Evolutionary conservation across 2,797 vertebrate species (phyloP).

Genomic region (Orientallactaga sibirica): DNA sequence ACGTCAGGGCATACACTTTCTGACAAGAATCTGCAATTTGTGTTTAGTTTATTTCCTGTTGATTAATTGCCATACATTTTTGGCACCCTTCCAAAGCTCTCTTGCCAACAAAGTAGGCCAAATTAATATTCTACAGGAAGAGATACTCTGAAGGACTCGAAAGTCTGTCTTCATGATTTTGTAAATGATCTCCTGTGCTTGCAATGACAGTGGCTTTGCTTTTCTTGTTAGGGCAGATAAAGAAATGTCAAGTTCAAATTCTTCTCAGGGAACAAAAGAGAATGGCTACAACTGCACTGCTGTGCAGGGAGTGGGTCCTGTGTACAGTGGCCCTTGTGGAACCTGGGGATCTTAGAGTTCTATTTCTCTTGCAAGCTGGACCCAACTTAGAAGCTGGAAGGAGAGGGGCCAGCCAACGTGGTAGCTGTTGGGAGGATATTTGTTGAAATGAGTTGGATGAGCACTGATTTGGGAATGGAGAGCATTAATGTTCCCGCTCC

Average conservation of each 20-base stretch:
- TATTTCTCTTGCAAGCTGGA: background rate
- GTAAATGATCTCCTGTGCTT: constrained; percentile 81
- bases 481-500: background rate
- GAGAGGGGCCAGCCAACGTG: too few relatives aligned
- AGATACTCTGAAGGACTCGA: constrained; percentile 84
- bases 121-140: constrained; percentile 87
- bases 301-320: background rate
- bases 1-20: constrained; percentile 79
- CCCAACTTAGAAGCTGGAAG: background rate
- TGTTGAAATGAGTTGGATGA: background rate
- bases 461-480: background rate
- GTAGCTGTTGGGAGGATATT: background rate
- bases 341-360: background rate
- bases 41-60: constrained; percentile 87
- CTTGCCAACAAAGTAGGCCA: constrained; percentile 85
- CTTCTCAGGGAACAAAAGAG: background rate
- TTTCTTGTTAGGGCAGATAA: constrained; percentile 70
- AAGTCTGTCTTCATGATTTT: constrained; percentile 85
- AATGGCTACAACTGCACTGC: background rate
- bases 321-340: too few relatives aligned
- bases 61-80: constrained; percentile 87
- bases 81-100: constrained; percentile 86
- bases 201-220: constrained; percentile 78
- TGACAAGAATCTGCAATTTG: constrained; percentile 83
- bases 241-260: constrained; percentile 66